These are phyloP conservation scores for Vanessa atalanta DNA, from an alignment of 1,140 invertebrate species.

Conservation along the genomic window DNA sequence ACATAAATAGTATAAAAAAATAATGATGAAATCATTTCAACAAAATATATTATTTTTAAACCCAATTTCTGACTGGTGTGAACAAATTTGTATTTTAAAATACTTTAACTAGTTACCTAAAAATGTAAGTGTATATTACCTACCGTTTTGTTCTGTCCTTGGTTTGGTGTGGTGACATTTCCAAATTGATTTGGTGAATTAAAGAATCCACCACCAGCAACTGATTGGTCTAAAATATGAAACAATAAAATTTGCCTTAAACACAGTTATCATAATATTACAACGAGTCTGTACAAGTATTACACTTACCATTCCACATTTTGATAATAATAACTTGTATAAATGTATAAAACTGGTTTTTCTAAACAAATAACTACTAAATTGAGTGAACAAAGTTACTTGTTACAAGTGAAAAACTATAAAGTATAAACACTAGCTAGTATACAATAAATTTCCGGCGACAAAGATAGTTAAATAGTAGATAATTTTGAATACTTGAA, in stretches of 20 bases:
- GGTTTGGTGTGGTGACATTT: conserved; percentile 69
- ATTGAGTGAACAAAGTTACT: no score
- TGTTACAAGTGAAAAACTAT: no score
- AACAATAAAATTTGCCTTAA: neutral
- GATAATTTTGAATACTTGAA: no score
- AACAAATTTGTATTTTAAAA: neutral
- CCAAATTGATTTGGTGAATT: conserved; percentile 76
- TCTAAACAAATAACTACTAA: no score
- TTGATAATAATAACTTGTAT: conserved; percentile 2
- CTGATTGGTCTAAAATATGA: conserved; percentile 68
- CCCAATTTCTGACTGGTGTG: no score
- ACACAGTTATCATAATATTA: no score
- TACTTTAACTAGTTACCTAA: neutral
- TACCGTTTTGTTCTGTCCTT: conserved; percentile 70
- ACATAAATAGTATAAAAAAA: conserved; percentile 22
- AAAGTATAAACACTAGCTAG: neutral
- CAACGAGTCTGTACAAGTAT: neutral
- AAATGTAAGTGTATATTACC: neutral
- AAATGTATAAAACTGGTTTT: no score
- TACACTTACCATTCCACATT: conserved; percentile 43
- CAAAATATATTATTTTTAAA: no score
- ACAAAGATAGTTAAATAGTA: neutral
- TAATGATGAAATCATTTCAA: neutral
- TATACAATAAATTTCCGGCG: neutral
- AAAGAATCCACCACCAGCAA: conserved; percentile 74